Evolutionary conservation across 1,140 invertebrate genomes (phyloP).

Genomic region (Anadara kagoshimensis): DNA sequence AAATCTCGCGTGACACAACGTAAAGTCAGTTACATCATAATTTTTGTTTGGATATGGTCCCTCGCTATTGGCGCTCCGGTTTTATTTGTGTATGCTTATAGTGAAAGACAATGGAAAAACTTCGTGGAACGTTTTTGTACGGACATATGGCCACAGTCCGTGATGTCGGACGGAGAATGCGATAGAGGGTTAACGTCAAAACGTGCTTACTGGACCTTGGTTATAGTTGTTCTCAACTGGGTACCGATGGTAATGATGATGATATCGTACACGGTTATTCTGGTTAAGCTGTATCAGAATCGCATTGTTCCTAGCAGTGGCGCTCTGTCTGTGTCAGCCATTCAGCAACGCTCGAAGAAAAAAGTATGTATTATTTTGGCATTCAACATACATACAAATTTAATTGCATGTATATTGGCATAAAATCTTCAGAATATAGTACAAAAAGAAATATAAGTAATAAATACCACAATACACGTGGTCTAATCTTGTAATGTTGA

Average conservation of each 20-base stretch:
- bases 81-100: constrained; percentile 67
- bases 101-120: constrained; percentile 56
- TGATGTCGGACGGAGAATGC: constrained; percentile 42
- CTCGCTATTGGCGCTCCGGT: constrained; percentile 70
- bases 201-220: constrained; percentile 72
- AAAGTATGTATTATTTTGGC: constrained; percentile 53
- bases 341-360: constrained; percentile 59
- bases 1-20: constrained; percentile 72
- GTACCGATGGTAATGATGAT: constrained; percentile 74
- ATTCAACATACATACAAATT: background rate
- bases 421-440: too few species aligned
- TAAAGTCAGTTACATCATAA: constrained; percentile 67
- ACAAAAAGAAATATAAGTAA: too few species aligned
- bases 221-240: constrained; percentile 75
- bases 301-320: constrained; percentile 52
- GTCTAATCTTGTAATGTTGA: too few species aligned
- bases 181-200: constrained; percentile 54
- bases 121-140: constrained; percentile 60
- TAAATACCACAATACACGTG: too few species aligned
- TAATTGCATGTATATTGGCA: too few species aligned
- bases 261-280: constrained; percentile 73
- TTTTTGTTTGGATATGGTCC: constrained; percentile 72
- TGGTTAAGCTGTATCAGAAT: constrained; percentile 64
- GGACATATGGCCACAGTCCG: constrained; percentile 57
- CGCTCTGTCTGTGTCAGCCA: constrained; percentile 46